Base-by-base conservation (phyloP, 2,888 invertebrate species). In the Phalangium opilio region DNA sequence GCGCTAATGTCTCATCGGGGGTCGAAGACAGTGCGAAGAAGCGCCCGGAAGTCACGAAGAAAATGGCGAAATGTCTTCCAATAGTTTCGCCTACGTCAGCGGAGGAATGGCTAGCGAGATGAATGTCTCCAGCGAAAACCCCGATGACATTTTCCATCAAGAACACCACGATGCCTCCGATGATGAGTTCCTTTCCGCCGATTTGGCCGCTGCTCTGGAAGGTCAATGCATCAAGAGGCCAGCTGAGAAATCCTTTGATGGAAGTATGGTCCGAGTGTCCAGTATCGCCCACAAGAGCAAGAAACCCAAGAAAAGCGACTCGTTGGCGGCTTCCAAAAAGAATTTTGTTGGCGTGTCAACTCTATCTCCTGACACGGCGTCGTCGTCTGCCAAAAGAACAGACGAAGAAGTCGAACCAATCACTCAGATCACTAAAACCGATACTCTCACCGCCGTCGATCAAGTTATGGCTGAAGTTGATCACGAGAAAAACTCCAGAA, bases 231-330 rank as follows among this genome's bases (percentile, higher is more conserved):
- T 45, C 11, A 55, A 55, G 40, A 41, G 55, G 14, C 32, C 38
- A 12, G 54, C 55, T 12, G 49, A 49, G 15, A 42, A 46, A 14
- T 54, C 54, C 3, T 53, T 56, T 41, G 56, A 49, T 41, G 44
- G 48, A 10, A 54, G 49, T 45, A 34, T 54, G 40, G 45, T 43
- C 7, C 36, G 42, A 15, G 38, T 51, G 10, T 49, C 50, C 3
- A 53, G 51, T 41, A 15, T 51, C 18, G 49, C 50, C 20, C 49
- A 50, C 14, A 20, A 45, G 34, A 51, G 32, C 12, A 51, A 55
- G 27, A 53, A 51, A 32, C 46, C 50, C 8, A 49, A 33, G 21
- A 52, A 50, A 10, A 48, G 48, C 5, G 41, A 44, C 20, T 48
- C 48, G 21, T 15, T 36, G 12, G 18, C 21, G 5, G 27, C 27